Percentiles rank a stretch among this genome's conserved stretches.
phyloP scores from a whole-genome alignment of 2,113 vertebrate species.

The Trematomus loennbergii region DNA sequence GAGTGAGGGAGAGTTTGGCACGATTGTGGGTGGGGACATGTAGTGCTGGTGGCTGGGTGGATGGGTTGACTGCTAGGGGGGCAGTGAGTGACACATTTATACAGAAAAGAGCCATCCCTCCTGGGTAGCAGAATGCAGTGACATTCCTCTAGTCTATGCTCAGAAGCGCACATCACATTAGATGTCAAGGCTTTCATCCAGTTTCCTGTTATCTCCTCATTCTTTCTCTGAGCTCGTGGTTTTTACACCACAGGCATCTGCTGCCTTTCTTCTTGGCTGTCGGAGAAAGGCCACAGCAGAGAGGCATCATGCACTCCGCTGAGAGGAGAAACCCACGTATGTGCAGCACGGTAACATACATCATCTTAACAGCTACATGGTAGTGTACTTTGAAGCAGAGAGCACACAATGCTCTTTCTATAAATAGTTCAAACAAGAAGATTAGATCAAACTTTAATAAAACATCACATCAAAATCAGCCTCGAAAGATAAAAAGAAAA shows the following conservation, averaged over 20 bases:
- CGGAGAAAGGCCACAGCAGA: conserved; percentile 17
- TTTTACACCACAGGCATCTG: conserved; percentile 8
- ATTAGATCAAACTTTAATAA: conserved; percentile 24
- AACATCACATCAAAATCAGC: conserved; percentile 19
- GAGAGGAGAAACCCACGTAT: conserved; percentile 20
- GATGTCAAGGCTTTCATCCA: conserved; percentile 22
- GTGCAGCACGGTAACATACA: conserved; percentile 23
- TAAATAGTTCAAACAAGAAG: conserved; percentile 54
- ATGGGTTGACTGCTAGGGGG: conserved; percentile 7
- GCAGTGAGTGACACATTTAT: conserved; percentile 48
- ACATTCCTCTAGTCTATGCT: conserved; percentile 48
- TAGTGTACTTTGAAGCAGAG: conserved; percentile 39
- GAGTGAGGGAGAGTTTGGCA: conserved; percentile 66
- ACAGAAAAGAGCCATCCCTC: conserved; percentile 22
- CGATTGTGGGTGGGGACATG: conserved; percentile 53
- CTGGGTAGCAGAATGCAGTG: conserved; percentile 34
- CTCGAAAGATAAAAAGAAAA: not conserved
- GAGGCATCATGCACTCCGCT: not conserved
- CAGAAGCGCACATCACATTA: conserved; percentile 11
- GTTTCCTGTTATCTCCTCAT: conserved; percentile 4
- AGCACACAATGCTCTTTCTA: conserved; percentile 40
- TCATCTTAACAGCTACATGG: not conserved
- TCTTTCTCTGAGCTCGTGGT: conserved; percentile 4
- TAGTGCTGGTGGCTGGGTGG: conserved; percentile 45
- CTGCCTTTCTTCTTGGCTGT: conserved; percentile 30